phyloP scores from a whole-genome alignment of 37 sponge, comb jelly and placozoan genomes.

The Lycopodina hypogea region DNA sequence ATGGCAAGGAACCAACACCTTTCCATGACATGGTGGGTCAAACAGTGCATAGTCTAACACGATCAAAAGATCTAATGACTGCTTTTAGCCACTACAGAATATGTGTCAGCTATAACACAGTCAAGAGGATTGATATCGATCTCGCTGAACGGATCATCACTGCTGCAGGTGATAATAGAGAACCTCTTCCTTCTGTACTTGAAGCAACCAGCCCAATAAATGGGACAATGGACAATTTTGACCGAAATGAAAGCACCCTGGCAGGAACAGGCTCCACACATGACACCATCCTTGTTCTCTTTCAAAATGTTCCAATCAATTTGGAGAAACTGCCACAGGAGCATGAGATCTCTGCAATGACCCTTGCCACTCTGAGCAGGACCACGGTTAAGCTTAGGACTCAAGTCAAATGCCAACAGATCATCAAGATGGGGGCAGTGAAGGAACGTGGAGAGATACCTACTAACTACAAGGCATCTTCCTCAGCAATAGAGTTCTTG shows the following conservation, averaged over 20 bases:
- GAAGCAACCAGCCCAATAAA: too few species aligned
- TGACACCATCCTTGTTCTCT: conserved; percentile 1
- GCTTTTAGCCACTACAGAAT: neutral
- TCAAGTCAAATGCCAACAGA: conserved; percentile 1
- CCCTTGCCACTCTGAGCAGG: neutral
- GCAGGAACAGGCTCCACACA: neutral
- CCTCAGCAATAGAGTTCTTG: neutral
- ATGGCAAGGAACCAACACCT: conserved; percentile 1
- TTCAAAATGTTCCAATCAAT: neutral
- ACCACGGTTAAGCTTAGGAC: neutral
- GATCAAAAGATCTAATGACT: conserved; percentile 2
- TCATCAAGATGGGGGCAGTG: conserved; percentile 2
- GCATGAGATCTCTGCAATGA: neutral
- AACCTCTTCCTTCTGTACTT: conserved; percentile 6
- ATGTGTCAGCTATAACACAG: conserved; percentile 2
- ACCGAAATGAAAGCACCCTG: conserved; percentile 9
- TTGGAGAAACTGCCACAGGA: neutral
- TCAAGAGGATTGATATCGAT: conserved; percentile 6
- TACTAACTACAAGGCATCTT: neutral
- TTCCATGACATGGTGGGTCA: conserved; percentile 12
- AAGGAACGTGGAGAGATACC: conserved; percentile 2
- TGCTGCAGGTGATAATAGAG: conserved; percentile 4
- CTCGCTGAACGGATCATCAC: conserved; percentile 7
- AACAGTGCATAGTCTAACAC: too few species aligned
- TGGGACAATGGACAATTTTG: conserved; percentile 5